phyloP scores from a whole-genome alignment of 1,140 invertebrate genomes.

The Archivesica marissinica region DNA sequence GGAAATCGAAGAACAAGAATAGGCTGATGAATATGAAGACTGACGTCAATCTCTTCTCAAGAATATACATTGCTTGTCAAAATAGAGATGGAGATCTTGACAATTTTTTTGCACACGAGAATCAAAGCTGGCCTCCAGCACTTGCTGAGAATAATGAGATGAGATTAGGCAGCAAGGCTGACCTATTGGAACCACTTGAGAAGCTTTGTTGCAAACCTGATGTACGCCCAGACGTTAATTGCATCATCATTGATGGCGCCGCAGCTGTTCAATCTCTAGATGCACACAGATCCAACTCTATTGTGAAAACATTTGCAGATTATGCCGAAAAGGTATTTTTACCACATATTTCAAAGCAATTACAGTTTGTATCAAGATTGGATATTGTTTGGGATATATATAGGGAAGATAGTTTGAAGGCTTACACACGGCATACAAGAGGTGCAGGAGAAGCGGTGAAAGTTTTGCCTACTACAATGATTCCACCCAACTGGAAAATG shows the following conservation, averaged over 20 bases:
- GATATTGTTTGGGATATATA: background rate
- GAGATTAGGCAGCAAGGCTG: background rate
- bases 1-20: background rate
- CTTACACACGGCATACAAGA: constrained; percentile 1
- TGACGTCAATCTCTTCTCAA: background rate
- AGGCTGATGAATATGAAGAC: background rate
- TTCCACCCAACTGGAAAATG: background rate
- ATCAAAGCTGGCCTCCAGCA: background rate
- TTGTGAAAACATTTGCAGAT: background rate
- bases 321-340: background rate
- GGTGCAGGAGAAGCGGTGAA: background rate
- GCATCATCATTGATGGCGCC: background rate
- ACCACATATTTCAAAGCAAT: background rate
- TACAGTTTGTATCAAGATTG: background rate
- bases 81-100: too few relatives aligned
- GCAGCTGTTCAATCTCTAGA: background rate
- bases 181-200: background rate
- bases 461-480: background rate
- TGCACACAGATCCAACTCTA: background rate
- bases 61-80: too few relatives aligned
- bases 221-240: background rate
- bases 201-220: background rate
- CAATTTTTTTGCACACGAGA: background rate
- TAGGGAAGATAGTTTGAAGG: constrained; percentile 45
- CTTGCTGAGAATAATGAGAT: background rate